These are phyloP conservation scores for Agapetus fuscipes DNA, from an alignment of 2,888 invertebrate species.

Conservation along the genomic window DNA sequence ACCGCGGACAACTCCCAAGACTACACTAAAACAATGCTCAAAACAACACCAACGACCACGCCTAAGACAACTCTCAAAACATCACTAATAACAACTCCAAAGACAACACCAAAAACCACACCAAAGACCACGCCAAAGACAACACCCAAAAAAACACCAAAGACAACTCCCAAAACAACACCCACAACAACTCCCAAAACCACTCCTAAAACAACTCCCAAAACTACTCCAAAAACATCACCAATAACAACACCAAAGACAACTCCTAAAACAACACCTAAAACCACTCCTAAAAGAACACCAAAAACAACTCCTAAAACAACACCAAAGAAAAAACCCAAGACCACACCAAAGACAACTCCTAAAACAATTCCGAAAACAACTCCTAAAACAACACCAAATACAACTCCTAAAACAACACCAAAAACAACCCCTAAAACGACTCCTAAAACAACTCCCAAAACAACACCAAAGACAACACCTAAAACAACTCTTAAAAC, in stretches of 20 bases:
- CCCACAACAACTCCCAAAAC: not conserved
- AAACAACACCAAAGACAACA: not conserved
- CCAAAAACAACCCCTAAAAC: not conserved
- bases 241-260: not conserved
- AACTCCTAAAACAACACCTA: not conserved
- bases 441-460: not conserved
- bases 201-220: not conserved
- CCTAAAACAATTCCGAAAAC: not conserved
- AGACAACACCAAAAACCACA: not conserved
- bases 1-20: no score
- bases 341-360: not conserved
- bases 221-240: not conserved
- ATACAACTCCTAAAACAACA: not conserved
- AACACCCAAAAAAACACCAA: not conserved
- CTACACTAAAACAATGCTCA: no score
- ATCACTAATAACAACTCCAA: not conserved
- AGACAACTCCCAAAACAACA: not conserved
- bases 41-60: not conserved
- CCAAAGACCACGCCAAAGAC: not conserved
- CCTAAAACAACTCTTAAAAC: not conserved
- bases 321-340: not conserved
- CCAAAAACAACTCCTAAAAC: not conserved
- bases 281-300: not conserved
- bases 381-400: not conserved
- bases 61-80: constrained; percentile 1